Evolutionary conservation across 2,888 invertebrate species (phyloP).

Genomic region (Venusia cambrica): DNA sequence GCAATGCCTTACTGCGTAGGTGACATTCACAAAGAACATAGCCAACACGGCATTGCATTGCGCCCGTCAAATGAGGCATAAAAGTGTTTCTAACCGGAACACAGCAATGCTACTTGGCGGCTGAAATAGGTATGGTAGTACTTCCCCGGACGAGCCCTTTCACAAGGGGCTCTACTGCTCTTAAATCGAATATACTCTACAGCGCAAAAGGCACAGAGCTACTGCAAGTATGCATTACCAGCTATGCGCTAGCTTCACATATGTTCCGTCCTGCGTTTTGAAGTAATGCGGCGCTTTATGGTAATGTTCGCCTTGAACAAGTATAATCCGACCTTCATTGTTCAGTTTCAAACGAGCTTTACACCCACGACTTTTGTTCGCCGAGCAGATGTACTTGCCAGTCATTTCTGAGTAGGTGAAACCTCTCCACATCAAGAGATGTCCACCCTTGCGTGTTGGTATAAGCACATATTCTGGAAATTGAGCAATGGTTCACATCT

Average conservation of each 20-base stretch:
- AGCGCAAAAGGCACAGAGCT: background rate
- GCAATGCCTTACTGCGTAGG: too few species aligned
- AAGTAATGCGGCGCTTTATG: constrained; percentile 19
- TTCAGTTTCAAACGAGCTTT: constrained; percentile 36
- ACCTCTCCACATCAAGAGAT: constrained; percentile 38
- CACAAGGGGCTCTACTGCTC: too few species aligned
- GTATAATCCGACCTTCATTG: constrained; percentile 18
- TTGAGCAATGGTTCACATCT: background rate
- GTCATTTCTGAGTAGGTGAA: constrained; percentile 41
- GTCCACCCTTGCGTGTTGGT: constrained; percentile 28
- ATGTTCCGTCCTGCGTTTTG: constrained; percentile 11
- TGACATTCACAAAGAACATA: too few species aligned
- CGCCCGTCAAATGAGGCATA: too few species aligned
- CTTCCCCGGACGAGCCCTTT: too few species aligned
- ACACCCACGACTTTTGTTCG: constrained; percentile 27
- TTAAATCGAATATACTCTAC: too few species aligned
- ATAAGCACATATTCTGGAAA: constrained; percentile 24
- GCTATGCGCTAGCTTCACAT: constrained; percentile 7
- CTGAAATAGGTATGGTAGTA: too few species aligned
- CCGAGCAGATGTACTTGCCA: constrained; percentile 37
- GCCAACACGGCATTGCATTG: too few species aligned
- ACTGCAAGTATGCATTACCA: background rate
- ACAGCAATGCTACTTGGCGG: too few species aligned
- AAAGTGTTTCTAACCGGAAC: too few species aligned
- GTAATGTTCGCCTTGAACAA: constrained; percentile 16